Evolutionary conservation across 2,113 vertebrate species (phyloP).

Genomic region (Podarcis raffonei): DNA sequence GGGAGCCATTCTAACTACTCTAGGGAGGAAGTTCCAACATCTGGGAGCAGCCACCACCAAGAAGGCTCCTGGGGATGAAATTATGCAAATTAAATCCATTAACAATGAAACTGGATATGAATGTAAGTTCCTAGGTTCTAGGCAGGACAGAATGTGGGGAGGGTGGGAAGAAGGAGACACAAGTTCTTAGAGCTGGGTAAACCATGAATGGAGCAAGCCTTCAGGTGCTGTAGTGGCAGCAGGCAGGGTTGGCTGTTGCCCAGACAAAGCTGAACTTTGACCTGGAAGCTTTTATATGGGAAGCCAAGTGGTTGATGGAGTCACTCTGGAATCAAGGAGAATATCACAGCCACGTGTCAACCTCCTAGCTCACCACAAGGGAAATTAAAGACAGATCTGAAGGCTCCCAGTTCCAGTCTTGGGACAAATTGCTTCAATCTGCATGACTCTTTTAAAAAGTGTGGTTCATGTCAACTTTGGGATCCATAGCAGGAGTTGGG

Average conservation of each 20-base stretch:
- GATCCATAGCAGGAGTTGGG: not conserved
- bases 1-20: too few relatives aligned
- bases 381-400: not conserved
- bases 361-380: not conserved
- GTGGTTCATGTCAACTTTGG: not conserved
- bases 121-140: not conserved
- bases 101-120: not conserved
- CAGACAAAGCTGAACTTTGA: not conserved
- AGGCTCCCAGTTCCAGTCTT: not conserved
- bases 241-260: not conserved
- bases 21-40: too few relatives aligned
- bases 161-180: too few relatives aligned
- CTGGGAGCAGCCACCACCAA: too few relatives aligned
- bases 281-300: not conserved
- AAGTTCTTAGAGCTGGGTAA: not conserved
- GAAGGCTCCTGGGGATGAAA: not conserved
- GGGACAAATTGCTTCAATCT: not conserved
- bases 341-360: not conserved
- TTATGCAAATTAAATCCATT: not conserved
- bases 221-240: not conserved
- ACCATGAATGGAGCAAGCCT: not conserved
- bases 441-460: not conserved
- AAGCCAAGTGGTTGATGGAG: not conserved
- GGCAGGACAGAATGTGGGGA: not conserved
- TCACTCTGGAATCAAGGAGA: not conserved